phyloP scores from a whole-genome alignment of 1,140 invertebrate species.

The Sitobion miscanthi region DNA sequence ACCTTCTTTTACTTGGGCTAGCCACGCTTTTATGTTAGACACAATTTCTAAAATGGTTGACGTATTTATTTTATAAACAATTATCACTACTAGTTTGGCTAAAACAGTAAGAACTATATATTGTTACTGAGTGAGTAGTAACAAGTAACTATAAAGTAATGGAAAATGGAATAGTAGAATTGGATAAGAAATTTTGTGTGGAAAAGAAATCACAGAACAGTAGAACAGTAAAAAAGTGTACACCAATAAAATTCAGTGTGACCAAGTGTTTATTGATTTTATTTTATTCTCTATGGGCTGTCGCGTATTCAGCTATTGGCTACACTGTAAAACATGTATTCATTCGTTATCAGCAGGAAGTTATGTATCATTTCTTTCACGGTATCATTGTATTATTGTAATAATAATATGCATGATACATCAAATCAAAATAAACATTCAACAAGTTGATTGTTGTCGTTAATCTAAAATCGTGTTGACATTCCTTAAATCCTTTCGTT shows the following conservation, averaged over 20 bases:
- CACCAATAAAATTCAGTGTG: conserved; percentile 16
- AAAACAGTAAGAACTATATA: neutral
- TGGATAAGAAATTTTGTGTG: conserved; percentile 41
- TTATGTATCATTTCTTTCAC: neutral
- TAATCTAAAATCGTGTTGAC: conserved; percentile 15
- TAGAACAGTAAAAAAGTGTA: neutral
- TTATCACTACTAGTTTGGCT: neutral
- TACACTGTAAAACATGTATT: neutral
- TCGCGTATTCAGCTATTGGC: too few species aligned
- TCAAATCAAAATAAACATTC: conserved; percentile 40
- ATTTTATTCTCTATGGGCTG: neutral
- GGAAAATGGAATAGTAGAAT: neutral
- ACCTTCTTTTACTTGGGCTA: conserved; percentile 56
- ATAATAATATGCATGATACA: too few species aligned
- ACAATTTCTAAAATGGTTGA: conserved; percentile 24
- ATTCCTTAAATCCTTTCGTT: conserved; percentile 5
- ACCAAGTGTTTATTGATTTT: conserved; percentile 26
- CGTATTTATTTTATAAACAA: neutral
- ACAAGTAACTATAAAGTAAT: neutral
- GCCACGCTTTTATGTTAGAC: conserved; percentile 48
- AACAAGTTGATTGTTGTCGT: conserved; percentile 45
- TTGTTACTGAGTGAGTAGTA: neutral
- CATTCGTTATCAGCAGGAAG: conserved; percentile 1
- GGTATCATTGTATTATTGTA: neutral
- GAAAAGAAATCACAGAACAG: conserved; percentile 23